Evolutionary conservation across 2,888 invertebrate species (phyloP), one percentile per base, ranked within the genome.

Genomic region (Choreutis nemorana): DNA sequence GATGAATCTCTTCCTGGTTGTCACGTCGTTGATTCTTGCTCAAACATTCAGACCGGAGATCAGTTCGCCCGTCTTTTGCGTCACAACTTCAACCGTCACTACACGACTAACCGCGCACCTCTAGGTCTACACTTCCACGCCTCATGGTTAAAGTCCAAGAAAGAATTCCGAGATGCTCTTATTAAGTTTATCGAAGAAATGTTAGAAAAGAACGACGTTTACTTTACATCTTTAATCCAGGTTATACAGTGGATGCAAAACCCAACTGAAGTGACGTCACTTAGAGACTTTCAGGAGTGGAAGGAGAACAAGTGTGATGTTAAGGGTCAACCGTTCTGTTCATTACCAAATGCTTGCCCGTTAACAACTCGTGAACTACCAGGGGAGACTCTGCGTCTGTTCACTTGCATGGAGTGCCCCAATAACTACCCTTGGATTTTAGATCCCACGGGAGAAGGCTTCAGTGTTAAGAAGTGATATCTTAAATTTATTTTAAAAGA

Each of bases 241-340:
- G 94, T 94, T 14, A 92, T 95, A 54, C 93, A 94, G 68, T 95
- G 94, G 94, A 95, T 95, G 92, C 94, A 95, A 71, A 92, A 90
- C 50, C 95, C 95, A 31, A 93, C 92, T 15, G 94, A 94, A 66
- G 60, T 94, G 41, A 87, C 91, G 26, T 87, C 87, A 20, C 83
- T 95, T 28, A 83, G 93, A 45, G 94, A 95, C 60, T 95, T 95
- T 86, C 89, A 90, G 49, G 93, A 94, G 65, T 95, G 95, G 95
- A 95, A 95, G 68, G 73, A 78, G 54, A 94, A 94, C 50, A 92
- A 92, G 62, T 95, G 95, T 68, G 94, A 94, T 59, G 90, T 95
- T 39, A 94, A 94, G 70, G 94, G 94, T 31, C 93, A 94, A 64
- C 91, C 95, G 32, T 92, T 87, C 83, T 95, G 95, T 62, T 94